Conservation (phyloP, 1,140 invertebrate species). For the Ctenoplectra terminalis region DNA sequence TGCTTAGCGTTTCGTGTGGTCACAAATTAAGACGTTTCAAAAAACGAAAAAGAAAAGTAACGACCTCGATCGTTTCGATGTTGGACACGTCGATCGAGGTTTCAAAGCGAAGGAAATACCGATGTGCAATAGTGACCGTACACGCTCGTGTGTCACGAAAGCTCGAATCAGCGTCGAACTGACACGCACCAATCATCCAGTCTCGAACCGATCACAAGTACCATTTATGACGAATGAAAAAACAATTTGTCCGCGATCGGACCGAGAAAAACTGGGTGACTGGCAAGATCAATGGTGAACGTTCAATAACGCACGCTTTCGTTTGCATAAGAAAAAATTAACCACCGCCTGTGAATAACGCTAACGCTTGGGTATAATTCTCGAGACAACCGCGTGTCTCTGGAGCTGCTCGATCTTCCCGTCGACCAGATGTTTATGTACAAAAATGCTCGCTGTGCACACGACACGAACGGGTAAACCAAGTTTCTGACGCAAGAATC, state of each 20-base stretch:
- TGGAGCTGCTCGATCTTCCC: background rate
- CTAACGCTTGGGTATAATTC: background rate
- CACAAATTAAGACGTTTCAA: background rate
- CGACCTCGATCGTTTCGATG: background rate
- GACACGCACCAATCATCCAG: constrained; percentile 5
- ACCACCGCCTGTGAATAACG: background rate
- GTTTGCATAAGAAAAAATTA: constrained; percentile 3
- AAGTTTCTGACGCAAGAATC: background rate
- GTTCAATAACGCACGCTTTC: constrained; percentile 3
- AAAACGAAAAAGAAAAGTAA: background rate
- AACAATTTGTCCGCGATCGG: background rate
- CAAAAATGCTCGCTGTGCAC: background rate
- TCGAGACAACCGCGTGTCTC: background rate
- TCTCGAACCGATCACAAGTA: background rate
- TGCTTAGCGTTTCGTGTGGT: background rate
- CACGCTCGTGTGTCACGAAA: background rate
- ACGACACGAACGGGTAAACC: constrained; percentile 21
- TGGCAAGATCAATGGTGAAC: constrained; percentile 24
- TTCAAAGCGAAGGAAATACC: background rate
- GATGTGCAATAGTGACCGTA: background rate
- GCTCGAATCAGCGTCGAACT: background rate
- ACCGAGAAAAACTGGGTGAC: background rate
- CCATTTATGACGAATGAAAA: background rate
- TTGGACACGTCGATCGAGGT: background rate
- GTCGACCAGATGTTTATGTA: background rate